Conservation (phyloP, 1,140 invertebrate species). For the Drosophila pruinosa region DNA sequence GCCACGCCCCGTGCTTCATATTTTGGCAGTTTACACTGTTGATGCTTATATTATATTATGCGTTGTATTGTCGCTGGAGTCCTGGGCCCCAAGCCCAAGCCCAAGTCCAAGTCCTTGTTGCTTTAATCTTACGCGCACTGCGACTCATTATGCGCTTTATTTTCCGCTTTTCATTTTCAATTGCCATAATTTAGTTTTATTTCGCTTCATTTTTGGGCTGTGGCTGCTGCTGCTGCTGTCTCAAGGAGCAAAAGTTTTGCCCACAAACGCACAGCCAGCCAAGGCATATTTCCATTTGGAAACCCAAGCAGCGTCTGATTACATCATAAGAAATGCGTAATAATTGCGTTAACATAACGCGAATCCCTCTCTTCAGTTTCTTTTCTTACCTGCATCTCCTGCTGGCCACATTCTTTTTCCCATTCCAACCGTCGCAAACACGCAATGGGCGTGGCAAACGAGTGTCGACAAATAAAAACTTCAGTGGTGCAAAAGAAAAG, state of each 20-base stretch:
- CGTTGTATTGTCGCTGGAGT: constrained; percentile 52
- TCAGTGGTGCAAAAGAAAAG: constrained; percentile 13
- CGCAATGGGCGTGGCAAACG: constrained; percentile 33
- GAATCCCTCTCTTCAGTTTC: neutral
- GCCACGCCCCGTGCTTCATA: constrained; percentile 48
- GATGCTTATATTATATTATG: constrained; percentile 65
- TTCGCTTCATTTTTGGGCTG: constrained; percentile 69
- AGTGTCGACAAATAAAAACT: constrained; percentile 34
- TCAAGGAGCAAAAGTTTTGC: constrained; percentile 48
- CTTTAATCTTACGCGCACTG: constrained; percentile 63
- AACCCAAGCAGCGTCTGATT: constrained; percentile 77
- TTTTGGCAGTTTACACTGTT: constrained; percentile 54
- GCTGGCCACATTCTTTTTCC: neutral
- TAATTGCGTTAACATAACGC: constrained; percentile 79
- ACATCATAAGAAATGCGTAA: constrained; percentile 82
- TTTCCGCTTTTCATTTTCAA: constrained; percentile 83
- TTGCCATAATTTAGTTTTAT: constrained; percentile 82
- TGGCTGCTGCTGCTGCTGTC: neutral
- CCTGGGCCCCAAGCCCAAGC: too few relatives aligned
- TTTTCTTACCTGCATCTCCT: constrained; percentile 1
- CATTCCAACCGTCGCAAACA: constrained; percentile 9
- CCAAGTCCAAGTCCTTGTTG: constrained; percentile 47
- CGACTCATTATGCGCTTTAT: constrained; percentile 81
- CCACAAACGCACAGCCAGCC: constrained; percentile 44
- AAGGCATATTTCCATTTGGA: constrained; percentile 71